Base-by-base conservation (phyloP, 2,113 vertebrate genomes). In the Philantomba maxwellii region DNA sequence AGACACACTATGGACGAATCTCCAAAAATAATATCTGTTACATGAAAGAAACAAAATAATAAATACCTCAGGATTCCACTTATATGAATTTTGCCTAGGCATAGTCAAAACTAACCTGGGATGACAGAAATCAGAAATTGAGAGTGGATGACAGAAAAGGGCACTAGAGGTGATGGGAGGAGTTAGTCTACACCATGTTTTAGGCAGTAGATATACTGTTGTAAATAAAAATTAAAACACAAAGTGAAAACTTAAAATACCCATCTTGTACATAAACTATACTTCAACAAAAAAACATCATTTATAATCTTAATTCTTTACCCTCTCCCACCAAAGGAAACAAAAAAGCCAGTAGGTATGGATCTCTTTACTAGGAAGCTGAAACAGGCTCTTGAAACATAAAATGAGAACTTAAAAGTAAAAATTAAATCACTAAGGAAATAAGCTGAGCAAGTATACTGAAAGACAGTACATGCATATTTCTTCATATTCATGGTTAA, bases 391-490 rank as follows among this genome's bases (percentile, higher is more conserved):
- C 93, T n/a, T 84, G 49, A 91, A 93, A 78, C 8, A 51, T 15
- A 49, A 87, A 73, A 57, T 66, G 85, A 95, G n/a, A 77, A 83
- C 90, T 62, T 51, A 62, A 64, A 93, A 83, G 21, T 28, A 66
- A 92, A 75, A 96, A 81, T 45, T 93, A 89, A 66, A 96, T 45
- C 26, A 77, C 13, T 77, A 58, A n/a, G 45, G 28, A 86, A 94
- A 49, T 81, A 87, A 86, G 82, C 7, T 28, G 13, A 26, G 94
- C 39, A 36, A 43, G 75, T 33, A 80, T 3, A 58, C 25, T 10
- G 62, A 78, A 45, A 17, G 30, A 82, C 0, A 57, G 28, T 45
- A 4, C n/a, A 16, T 10, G 30, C 4, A 55, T 15, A 30, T 45
- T n/a, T 47, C 16, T 66, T 77, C 78, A 51, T 14, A 43, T 30